Evolutionary conservation across 92 coral and sea anemone genomes (phyloP).

Genomic region (Pocillopora grandis): DNA sequence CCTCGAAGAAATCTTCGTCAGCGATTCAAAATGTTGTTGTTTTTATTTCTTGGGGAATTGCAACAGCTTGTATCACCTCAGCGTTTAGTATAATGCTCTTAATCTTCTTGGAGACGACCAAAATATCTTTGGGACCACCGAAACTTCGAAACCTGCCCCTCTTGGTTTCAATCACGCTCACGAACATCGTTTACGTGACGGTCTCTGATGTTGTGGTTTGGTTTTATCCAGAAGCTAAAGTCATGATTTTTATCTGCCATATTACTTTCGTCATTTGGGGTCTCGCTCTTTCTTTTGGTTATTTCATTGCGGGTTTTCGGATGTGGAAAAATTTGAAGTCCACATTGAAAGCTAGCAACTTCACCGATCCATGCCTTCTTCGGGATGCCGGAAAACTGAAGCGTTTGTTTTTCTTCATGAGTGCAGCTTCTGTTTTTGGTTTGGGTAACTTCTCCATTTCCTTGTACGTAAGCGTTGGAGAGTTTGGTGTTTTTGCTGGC

Average conservation of each 20-base stretch:
- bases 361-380: slow-evolving; percentile 20
- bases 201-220: slow-evolving; percentile 64
- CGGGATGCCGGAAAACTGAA: slow-evolving; percentile 48
- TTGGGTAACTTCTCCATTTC: slow-evolving; percentile 52
- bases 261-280: slow-evolving; percentile 76
- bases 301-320: slow-evolving; percentile 51
- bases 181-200: slow-evolving; percentile 56
- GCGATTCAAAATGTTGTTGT: slow-evolving; percentile 10
- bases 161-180: slow-evolving; percentile 41
- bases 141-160: slow-evolving; percentile 47
- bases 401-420: slow-evolving; percentile 55
- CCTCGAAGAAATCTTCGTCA: slow-evolving; percentile 33
- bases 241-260: slow-evolving; percentile 64
- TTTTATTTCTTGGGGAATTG: slow-evolving; percentile 56
- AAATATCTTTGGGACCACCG: slow-evolving; percentile 50
- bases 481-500: slow-evolving; percentile 44
- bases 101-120: slow-evolving; percentile 69
- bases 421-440: slow-evolving; percentile 55
- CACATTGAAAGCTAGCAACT: slow-evolving; percentile 18
- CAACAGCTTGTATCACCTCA: slow-evolving; percentile 73
- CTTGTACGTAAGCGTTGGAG: slow-evolving; percentile 52
- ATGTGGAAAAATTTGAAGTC: slow-evolving; percentile 65
- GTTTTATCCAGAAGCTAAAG: slow-evolving; percentile 45
- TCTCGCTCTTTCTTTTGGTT: slow-evolving; percentile 60
- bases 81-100: slow-evolving; percentile 74